Percentiles rank a stretch among this genome's conserved stretches.
phyloP scores from a whole-genome alignment of 2,797 vertebrate species.

The Chloroceryle inda region DNA sequence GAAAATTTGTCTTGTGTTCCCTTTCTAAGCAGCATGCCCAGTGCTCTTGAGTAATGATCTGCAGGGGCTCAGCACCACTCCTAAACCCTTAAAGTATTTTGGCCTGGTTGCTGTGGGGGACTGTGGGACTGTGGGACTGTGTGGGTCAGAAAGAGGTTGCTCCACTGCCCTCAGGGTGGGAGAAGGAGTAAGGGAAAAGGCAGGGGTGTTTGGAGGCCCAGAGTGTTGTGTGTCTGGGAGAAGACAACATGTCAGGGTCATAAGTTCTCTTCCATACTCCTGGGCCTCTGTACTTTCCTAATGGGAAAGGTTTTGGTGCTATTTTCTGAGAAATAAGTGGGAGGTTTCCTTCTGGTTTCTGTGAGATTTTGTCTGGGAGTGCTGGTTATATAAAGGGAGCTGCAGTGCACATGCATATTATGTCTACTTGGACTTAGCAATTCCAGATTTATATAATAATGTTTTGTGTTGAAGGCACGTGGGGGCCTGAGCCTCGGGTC shows the following conservation, averaged over 20 bases:
- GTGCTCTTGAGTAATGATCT: not conserved
- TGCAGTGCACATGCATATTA: not conserved
- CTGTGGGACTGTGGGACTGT: not conserved
- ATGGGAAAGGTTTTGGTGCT: not conserved
- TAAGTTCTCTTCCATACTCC: not conserved
- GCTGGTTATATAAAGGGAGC: not conserved
- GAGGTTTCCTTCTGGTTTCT: not conserved
- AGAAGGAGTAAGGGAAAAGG: not conserved
- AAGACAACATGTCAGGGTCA: not conserved
- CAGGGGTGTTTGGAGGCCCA: not conserved
- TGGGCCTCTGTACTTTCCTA: not conserved
- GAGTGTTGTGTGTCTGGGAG: not conserved
- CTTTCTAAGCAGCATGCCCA: not conserved
- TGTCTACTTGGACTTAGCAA: not conserved
- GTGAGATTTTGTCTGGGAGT: not conserved
- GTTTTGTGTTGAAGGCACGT: not conserved
- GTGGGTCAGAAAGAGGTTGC: not conserved
- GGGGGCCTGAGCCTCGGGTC: accelerated
- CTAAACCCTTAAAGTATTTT: not conserved
- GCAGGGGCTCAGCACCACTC: not conserved
- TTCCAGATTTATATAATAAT: no score
- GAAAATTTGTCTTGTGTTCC: not conserved
- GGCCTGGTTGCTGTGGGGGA: not conserved
- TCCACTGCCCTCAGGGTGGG: not conserved
- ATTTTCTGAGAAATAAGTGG: not conserved